These are phyloP conservation scores for Fundulus diaphanus DNA, from an alignment of 2,797 vertebrate species.

Conservation along the genomic window DNA sequence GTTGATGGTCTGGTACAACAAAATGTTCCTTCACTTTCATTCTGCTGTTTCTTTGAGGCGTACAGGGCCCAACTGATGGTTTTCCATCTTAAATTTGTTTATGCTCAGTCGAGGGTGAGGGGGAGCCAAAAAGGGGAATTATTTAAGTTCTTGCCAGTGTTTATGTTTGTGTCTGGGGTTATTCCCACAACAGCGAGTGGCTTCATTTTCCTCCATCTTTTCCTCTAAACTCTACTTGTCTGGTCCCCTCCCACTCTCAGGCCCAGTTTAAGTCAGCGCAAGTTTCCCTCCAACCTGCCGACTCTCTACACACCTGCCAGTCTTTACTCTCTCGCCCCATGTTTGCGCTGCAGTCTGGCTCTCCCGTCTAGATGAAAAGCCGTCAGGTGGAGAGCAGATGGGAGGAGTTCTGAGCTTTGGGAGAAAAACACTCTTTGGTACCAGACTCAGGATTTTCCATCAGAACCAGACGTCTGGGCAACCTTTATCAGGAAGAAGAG, in stretches of 20 bases:
- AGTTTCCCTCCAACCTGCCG: conserved; percentile 29
- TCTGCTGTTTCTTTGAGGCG: conserved; percentile 40
- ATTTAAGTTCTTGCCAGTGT: conserved; percentile 76
- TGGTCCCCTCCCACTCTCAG: conserved; percentile 20
- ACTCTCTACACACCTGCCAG: conserved; percentile 72
- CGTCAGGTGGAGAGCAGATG: conserved; percentile 66
- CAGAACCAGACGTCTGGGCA: conserved; percentile 70
- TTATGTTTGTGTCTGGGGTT: conserved; percentile 81
- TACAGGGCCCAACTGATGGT: conserved; percentile 56
- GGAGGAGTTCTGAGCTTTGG: conserved; percentile 48
- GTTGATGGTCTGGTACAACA: conserved; percentile 40
- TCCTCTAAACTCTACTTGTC: conserved; percentile 27
- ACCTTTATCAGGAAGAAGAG: conserved; percentile 68
- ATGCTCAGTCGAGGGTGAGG: conserved; percentile 42
- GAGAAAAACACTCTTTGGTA: conserved; percentile 68
- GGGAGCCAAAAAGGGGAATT: conserved; percentile 57
- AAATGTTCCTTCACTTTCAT: conserved; percentile 46
- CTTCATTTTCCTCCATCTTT: conserved; percentile 41
- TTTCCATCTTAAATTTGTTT: conserved; percentile 75
- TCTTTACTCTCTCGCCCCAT: conserved; percentile 42
- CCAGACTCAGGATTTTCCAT: conserved; percentile 64
- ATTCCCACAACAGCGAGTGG: conserved; percentile 65
- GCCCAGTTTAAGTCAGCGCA: conserved; percentile 40
- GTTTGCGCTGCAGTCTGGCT: conserved; percentile 77
- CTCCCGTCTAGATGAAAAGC: conserved; percentile 66